A percentile compares a stretch with the other conserved stretches of the same genome.
These are phyloP conservation scores for Netelia inedita DNA, from an alignment of 2,888 invertebrate species.

Conservation along the genomic window DNA sequence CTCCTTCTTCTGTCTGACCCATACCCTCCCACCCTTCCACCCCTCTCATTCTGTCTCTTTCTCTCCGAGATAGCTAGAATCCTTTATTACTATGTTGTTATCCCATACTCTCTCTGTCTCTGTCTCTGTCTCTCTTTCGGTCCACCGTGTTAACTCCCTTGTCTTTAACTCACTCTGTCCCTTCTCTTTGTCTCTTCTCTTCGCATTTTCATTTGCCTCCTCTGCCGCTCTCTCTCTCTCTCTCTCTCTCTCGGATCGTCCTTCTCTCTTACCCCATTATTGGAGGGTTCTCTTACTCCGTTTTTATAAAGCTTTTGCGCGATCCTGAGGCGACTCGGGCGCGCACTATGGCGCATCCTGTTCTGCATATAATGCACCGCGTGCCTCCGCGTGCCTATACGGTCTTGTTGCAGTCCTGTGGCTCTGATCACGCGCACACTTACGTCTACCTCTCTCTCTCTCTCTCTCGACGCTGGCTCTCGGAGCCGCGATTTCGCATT, in stretches of 20 bases:
- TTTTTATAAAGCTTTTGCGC: slow-evolving; percentile 43
- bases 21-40: background rate
- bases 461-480: slow-evolving; percentile 10
- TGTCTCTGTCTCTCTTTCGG: slow-evolving; percentile 57
- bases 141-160: slow-evolving; percentile 60
- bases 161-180: slow-evolving; percentile 62
- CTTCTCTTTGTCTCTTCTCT: slow-evolving; percentile 58
- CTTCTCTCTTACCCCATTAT: slow-evolving; percentile 43
- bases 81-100: slow-evolving; percentile 39
- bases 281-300: slow-evolving; percentile 38
- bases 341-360: slow-evolving; percentile 82
- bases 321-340: slow-evolving; percentile 63
- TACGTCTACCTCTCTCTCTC: slow-evolving; percentile 70
- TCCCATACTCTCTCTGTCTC: slow-evolving; percentile 63
- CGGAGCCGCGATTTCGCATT: slow-evolving; percentile 19
- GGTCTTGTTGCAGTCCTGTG: slow-evolving; percentile 61
- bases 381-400: slow-evolving; percentile 63
- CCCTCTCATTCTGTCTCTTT: slow-evolving; percentile 64
- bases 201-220: slow-evolving; percentile 64
- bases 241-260: slow-evolving; percentile 36
- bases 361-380: slow-evolving; percentile 84
- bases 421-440: slow-evolving; percentile 71
- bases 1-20: slow-evolving; percentile 48
- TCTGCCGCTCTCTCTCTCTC: slow-evolving; percentile 13
- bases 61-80: slow-evolving; percentile 21